Evolutionary conservation across 2,797 vertebrate genomes (phyloP), one percentile per base, ranked within the genome.

Genomic region (Danionella dracula): DNA sequence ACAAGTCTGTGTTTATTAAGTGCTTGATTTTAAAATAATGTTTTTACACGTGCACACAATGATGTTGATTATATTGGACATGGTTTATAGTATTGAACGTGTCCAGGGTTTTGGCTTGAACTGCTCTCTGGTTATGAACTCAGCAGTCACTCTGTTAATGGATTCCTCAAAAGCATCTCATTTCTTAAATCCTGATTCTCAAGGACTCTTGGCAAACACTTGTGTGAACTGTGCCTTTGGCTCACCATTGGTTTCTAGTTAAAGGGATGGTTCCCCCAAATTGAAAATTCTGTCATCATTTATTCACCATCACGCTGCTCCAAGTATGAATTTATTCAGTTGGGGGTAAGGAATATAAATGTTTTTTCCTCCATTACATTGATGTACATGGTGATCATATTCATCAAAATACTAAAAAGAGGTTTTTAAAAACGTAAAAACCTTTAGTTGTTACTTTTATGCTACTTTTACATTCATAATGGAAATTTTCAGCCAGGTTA

Each of bases 111-210:
- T 56, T 68, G 45, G 54, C 60, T 32, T 45, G 40, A 16, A 54
- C 45, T 27, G 37, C 20, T 27, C 42, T 41, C 38, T 57, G 35
- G 44, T 44, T 68, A 65, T 60, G 41, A 61, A 74, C 50, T 44
- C 31, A 4, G 29, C 41, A 55, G 63, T 34, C 51, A 70, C 42
- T 19, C 44, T 29, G 35, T 70, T 70, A 72, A 76, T 70, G 53
- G 53, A 66, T 72, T 70, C 54, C 62, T 70, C 57, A 66, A 67
- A 76, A 61, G 57, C 66, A 46, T 70, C 57, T 60, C 59, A 46
- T 70, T 68, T 59, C 42, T 54, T 53, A 44, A 56, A 57, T 70
- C 63, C 63, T 6, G 31, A 66, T 73, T 72, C 62, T 54, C 29
- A 54, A 54, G 50, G 10, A 65, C 35, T 70, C 46, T 70, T 76